Evolutionary conservation across 2,113 vertebrate genomes (phyloP).

Genomic region (Symphodus melops): DNA sequence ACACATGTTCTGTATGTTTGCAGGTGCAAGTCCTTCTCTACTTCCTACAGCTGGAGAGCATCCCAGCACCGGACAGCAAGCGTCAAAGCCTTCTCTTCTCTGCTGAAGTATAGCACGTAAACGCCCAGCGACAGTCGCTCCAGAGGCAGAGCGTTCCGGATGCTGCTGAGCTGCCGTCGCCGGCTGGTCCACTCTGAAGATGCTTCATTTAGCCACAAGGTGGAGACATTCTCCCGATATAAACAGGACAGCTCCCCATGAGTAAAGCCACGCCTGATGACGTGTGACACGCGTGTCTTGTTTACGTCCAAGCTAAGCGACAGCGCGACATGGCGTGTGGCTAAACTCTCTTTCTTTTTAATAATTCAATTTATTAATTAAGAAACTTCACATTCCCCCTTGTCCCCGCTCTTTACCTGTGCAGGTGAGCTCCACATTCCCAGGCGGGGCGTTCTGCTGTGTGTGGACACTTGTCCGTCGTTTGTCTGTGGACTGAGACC

Average conservation of each 20-base stretch:
- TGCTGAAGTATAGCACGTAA: conserved; percentile 88
- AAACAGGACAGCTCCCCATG: conserved; percentile 19
- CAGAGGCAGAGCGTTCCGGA: conserved; percentile 18
- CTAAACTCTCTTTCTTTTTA: conserved; percentile 40
- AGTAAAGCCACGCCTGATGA: conserved; percentile 34
- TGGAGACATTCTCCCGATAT: conserved; percentile 38
- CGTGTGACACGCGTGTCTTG: conserved; percentile 18
- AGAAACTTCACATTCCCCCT: conserved; percentile 19
- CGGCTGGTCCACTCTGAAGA: conserved; percentile 20
- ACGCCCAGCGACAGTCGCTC: not conserved
- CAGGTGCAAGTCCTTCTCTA: conserved; percentile 98
- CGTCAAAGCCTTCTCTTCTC: conserved; percentile 97
- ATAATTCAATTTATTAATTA: conserved; percentile 48
- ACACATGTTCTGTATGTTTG: not conserved
- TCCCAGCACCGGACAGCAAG: conserved; percentile 96
- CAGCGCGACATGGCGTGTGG: conserved; percentile 10
- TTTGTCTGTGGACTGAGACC: conserved; percentile 12
- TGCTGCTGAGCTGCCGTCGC: conserved; percentile 4
- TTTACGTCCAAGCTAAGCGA: conserved; percentile 22
- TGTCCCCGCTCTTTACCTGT: conserved; percentile 30
- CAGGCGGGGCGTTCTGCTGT: conserved; percentile 29
- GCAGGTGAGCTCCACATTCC: conserved; percentile 41
- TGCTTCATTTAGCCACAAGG: conserved; percentile 61
- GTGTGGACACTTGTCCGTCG: conserved; percentile 11
- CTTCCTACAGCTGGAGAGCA: conserved; percentile 96